Percentiles rank a stretch among this genome's conserved stretches.
phyloP scores from a whole-genome alignment of 2,888 invertebrate genomes.

The Eupithecia inturbata region DNA sequence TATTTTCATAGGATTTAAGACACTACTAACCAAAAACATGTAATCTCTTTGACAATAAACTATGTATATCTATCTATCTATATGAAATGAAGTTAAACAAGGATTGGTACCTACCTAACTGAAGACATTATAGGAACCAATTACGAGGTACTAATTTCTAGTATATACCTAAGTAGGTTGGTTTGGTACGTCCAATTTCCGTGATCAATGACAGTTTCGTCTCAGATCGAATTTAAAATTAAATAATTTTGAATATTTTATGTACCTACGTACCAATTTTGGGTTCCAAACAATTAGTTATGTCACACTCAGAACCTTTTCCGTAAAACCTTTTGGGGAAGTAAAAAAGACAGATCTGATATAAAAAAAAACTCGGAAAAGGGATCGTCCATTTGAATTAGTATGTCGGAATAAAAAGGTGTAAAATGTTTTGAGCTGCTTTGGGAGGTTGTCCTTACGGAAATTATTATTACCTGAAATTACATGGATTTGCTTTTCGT shows the following conservation, averaged over 20 bases:
- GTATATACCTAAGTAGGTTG: neutral
- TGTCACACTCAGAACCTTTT: neutral
- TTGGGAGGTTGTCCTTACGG: neutral
- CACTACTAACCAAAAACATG: too few species aligned
- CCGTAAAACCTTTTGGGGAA: neutral
- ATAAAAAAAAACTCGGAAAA: neutral
- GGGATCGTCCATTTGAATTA: slow-evolving; percentile 10
- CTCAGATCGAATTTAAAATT: neutral
- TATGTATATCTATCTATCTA: too few species aligned
- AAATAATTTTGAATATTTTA: neutral
- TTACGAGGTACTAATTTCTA: too few species aligned
- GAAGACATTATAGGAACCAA: neutral
- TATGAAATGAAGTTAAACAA: neutral
- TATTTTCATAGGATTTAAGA: too few species aligned
- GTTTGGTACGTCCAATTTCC: neutral
- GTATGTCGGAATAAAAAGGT: slow-evolving; percentile 5
- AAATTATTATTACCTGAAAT: neutral
- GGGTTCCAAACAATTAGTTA: neutral
- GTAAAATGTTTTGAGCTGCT: neutral
- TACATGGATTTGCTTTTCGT: neutral
- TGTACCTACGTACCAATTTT: neutral
- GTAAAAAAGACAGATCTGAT: neutral
- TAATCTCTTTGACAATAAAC: too few species aligned
- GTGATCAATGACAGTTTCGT: neutral
- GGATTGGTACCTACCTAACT: too few species aligned